Evolutionary conservation across 1,140 invertebrate genomes (phyloP).

Genomic region (Polyergus mexicanus): DNA sequence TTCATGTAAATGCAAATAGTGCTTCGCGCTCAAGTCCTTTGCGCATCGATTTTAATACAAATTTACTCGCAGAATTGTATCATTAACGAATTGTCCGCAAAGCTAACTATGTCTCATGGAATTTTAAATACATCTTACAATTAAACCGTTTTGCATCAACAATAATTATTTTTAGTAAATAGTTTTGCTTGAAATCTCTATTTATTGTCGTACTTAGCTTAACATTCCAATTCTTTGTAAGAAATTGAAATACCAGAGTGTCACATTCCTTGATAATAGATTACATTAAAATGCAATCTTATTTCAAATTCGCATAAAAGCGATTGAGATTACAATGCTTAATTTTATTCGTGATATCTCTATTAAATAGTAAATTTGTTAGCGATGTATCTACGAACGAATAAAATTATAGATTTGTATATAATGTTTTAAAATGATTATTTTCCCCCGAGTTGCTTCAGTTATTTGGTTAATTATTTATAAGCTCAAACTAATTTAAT

Average conservation of each 20-base stretch:
- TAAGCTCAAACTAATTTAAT: constrained; percentile 35
- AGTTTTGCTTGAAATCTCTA: neutral
- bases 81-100: constrained; percentile 47
- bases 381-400: neutral
- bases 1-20: constrained; percentile 42
- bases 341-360: constrained; percentile 22
- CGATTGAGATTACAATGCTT: neutral
- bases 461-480: constrained; percentile 43
- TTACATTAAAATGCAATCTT: constrained; percentile 17
- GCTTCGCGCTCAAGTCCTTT: neutral
- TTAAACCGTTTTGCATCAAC: neutral
- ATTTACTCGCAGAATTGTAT: constrained; percentile 9
- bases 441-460: constrained; percentile 6
- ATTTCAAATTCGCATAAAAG: constrained; percentile 21
- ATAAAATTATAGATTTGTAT: constrained; percentile 26
- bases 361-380: constrained; percentile 28
- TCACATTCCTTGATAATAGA: constrained; percentile 25
- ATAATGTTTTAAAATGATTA: constrained; percentile 21
- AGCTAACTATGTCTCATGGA: constrained; percentile 10
- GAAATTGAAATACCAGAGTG: neutral
- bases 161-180: neutral
- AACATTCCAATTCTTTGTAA: constrained; percentile 13
- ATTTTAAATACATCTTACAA: constrained; percentile 14
- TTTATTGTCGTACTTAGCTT: neutral
- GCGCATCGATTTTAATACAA: constrained; percentile 44